These are phyloP conservation scores for Dolichallabes microphthalmus DNA, from an alignment of 2,113 vertebrate genomes.

Conservation along the genomic window DNA sequence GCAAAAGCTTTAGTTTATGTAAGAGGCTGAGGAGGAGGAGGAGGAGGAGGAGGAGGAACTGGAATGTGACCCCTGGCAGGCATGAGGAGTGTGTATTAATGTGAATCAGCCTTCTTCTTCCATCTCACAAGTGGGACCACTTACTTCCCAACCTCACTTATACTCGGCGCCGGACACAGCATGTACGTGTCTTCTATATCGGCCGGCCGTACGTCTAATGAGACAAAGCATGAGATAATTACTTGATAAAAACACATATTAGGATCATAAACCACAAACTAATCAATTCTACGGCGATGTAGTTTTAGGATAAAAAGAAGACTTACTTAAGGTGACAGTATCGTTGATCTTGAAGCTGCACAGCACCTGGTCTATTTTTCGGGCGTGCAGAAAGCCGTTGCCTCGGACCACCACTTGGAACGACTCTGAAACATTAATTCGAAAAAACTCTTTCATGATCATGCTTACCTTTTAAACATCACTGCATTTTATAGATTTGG, in stretches of 20 bases:
- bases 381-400: conserved; percentile 83
- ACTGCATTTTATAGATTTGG: conserved; percentile 24
- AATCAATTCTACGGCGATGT: too few relatives aligned
- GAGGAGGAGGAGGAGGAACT: conserved; percentile 20
- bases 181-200: conserved; percentile 75
- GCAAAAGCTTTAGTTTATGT: not conserved
- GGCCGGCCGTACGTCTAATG: conserved; percentile 78
- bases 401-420: conserved; percentile 85
- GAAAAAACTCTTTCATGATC: not conserved
- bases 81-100: conserved; percentile 61
- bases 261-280: not conserved
- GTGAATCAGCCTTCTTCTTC: conserved; percentile 54
- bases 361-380: conserved; percentile 78
- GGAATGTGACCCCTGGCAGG: conserved; percentile 55
- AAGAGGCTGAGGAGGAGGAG: not conserved
- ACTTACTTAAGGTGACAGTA: conserved; percentile 83
- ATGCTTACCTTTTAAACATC: not conserved
- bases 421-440: conserved; percentile 71
- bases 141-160: conserved; percentile 83
- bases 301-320: not conserved
- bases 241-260: not conserved
- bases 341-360: conserved; percentile 91
- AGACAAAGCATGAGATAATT: not conserved
- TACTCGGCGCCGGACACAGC: conserved; percentile 82
- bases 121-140: conserved; percentile 56